Base-by-base conservation (phyloP, 2,888 invertebrate species). In the Sarcophaga caerulescens region DNA sequence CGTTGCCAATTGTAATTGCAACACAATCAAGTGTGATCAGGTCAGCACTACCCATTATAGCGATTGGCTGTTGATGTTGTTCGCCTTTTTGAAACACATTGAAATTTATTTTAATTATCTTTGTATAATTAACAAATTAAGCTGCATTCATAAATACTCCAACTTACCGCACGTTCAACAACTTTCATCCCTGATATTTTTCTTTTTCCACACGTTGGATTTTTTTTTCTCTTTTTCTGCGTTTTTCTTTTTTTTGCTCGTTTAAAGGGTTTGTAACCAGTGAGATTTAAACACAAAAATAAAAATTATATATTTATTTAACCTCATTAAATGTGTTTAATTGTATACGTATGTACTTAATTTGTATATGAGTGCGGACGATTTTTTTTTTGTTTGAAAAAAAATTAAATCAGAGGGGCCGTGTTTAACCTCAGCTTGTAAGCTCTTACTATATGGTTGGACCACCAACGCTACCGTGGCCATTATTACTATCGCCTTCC, bases 81-180 rank as follows among this genome's bases (percentile, higher is more conserved):
- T 66, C 45, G 59, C 62, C 47, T 52, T 69, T 81, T 77, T 69
- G 60, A 81, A 82, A 77, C 25, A 60, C 76, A 76, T 71, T 82
- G 77, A 77, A 81, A 85, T 78, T 81, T 81, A 78, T 85, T 81
- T 81, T 85, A 85, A 85, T 85, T 85, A 81, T 81, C 77, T 77
- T 78, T 81, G 85, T 81, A 78, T 85, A 85, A 85, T 85, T 85
- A 81, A 85, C 81, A 85, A 81, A 85, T 85, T 85, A 81, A 85
- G 85, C 85, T 81, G 19, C 85, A 68, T 81, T 85, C 69, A 85
- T 78, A 85, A 81, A 81, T 85, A 85, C 65, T 60, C 52, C 10
- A 44, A 62, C 44, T 68, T 60, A 59, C 19, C 44, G 11, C n/a
- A 62, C 17, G 60, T 69, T 78, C 25, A 69, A 70, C 45, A 10